Evolutionary conservation across 2,113 vertebrate genomes (phyloP).

Genomic region (Ictidomys tridecemlineatus): DNA sequence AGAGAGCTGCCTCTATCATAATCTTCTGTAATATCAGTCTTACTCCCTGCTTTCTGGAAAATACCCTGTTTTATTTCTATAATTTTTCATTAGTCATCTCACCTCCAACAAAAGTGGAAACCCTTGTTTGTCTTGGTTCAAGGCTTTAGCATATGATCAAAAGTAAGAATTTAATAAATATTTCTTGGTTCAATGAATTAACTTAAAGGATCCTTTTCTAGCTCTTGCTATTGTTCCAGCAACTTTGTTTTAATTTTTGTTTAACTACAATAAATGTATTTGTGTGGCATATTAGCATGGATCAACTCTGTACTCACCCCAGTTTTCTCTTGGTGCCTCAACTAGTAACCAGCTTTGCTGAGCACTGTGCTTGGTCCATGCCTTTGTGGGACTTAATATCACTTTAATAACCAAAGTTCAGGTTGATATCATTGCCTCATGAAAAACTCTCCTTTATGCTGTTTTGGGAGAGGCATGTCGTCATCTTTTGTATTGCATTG

Average conservation of each 20-base stretch:
- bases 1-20: not conserved
- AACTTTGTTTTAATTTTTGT: conserved; percentile 44
- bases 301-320: not conserved
- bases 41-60: not conserved
- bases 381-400: not conserved
- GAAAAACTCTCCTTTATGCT: not conserved
- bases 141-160: conserved; percentile 37
- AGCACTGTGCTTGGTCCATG: not conserved
- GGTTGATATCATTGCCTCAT: not conserved
- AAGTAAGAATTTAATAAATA: conserved; percentile 20
- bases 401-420: not conserved
- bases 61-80: not conserved
- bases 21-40: not conserved
- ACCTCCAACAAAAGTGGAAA: not conserved
- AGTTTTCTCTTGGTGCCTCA: not conserved
- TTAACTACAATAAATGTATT: not conserved
- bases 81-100: not conserved
- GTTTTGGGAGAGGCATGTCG: not conserved
- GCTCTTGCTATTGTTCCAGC: not conserved
- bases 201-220: not conserved
- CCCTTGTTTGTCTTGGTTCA: not conserved
- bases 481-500: not conserved
- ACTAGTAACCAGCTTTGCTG: not conserved
- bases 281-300: not conserved
- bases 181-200: conserved; percentile 8